phyloP scores from a whole-genome alignment of 2,797 vertebrate genomes.

The Xenopus petersii region DNA sequence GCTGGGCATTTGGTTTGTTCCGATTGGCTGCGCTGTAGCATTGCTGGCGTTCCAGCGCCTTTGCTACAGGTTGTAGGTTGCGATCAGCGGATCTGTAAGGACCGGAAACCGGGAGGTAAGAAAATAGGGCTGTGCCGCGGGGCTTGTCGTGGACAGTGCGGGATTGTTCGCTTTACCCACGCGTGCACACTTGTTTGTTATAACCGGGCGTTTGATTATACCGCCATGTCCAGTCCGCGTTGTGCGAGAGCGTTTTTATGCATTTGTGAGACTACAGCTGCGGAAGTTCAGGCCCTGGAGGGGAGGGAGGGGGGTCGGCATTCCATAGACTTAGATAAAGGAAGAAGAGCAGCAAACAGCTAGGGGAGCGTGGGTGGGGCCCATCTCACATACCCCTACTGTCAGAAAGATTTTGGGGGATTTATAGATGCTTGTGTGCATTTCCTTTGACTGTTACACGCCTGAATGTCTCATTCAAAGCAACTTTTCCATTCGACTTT shows the following conservation, averaged over 20 bases:
- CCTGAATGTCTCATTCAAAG: too few relatives aligned
- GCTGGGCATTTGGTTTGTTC: neutral
- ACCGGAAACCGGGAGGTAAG: conserved; percentile 8
- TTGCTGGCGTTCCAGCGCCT: neutral
- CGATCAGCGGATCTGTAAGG: neutral
- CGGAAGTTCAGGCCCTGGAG: neutral
- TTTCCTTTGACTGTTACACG: too few relatives aligned
- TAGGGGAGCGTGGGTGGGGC: conserved; percentile 21
- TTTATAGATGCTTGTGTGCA: too few relatives aligned
- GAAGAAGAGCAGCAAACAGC: neutral
- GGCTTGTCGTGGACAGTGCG: too few relatives aligned
- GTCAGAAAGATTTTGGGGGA: too few relatives aligned
- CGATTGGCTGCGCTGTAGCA: conserved; percentile 8
- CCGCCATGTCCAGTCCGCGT: too few relatives aligned
- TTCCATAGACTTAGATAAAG: neutral
- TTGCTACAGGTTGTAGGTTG: conserved; percentile 14
- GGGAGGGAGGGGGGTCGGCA: neutral
- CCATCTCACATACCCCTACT: conserved; percentile 7
- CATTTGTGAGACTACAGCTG: neutral
- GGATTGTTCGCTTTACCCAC: too few relatives aligned
- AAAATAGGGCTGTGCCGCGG: too few relatives aligned
- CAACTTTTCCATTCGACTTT: too few relatives aligned
- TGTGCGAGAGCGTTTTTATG: too few relatives aligned
- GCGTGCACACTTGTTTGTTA: too few relatives aligned
- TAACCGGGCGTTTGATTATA: too few relatives aligned